Base-by-base conservation (phyloP, 2,888 invertebrate genomes). In the Watsonalla binaria region DNA sequence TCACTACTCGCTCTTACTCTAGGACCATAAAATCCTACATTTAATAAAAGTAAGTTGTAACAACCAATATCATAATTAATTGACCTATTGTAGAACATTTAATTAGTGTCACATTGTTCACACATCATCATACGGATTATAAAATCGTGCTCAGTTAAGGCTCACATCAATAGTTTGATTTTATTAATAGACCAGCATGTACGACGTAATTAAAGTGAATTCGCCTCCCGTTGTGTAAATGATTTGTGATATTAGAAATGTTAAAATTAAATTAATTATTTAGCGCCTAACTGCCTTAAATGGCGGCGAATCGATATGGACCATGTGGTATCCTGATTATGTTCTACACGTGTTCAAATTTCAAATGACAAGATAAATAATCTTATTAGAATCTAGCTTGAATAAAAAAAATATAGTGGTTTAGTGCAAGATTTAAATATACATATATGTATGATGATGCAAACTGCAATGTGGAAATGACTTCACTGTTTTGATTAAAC, bases 1-100 rank as follows among this genome's bases (percentile, higher is more conserved):
- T 62, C 62, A 66, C 60, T 57, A 57, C 63, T 60, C 62, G 57
- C 64, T 61, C 64, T 65, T 65, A 66, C 68, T 63, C 71, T 74
- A 83, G 87, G 86, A 86, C 82, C 76, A 78, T 80, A 85, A 80
- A 85, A 84, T 83, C 89, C 84, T 85, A 80, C 68, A 74, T 72
- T 77, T 75, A 76, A 76, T 67, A 66, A 78, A 86, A 88, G 89
- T 90, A 77, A 90, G 89, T 89, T 35, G 39, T 5, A 6, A 6
- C 35, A 13, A 13, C 15, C 42, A 42, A 45, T 51, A 15, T 42
- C 14, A 39, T 51, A 48, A 14, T 13, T 48, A 35, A 13, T 5
- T 11, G 8, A 15, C 11, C 42, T 42, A 42, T 42, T 42, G 6
- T 8, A 8, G 42, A 11, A 14, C 37, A 2, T 11, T 24, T 46